Evolutionary conservation across 2,113 vertebrate species (phyloP).

Genomic region (Balaeniceps rex): DNA sequence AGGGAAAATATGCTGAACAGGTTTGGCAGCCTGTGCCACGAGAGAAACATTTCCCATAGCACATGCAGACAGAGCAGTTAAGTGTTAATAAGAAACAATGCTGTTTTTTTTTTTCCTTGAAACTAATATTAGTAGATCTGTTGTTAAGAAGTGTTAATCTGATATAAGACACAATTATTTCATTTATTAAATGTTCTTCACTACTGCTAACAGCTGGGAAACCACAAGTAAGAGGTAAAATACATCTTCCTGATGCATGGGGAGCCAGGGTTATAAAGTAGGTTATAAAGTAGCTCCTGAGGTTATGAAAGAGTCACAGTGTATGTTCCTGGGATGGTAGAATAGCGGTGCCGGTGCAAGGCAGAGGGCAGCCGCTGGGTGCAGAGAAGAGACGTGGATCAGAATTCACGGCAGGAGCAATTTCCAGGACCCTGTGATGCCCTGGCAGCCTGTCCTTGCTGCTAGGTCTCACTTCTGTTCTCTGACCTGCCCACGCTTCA

Average conservation of each 20-base stretch:
- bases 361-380: not conserved
- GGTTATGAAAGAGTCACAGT: not conserved
- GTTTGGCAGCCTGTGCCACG: not conserved
- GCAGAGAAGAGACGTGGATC: not conserved
- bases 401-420: not conserved
- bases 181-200: not conserved
- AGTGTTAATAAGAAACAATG: not conserved
- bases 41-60: not conserved
- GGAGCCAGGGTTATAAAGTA: not conserved
- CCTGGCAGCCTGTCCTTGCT: not conserved
- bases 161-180: not conserved
- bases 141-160: not conserved
- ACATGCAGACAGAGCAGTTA: not conserved
- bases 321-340: not conserved
- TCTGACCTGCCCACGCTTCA: not conserved
- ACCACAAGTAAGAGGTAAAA: not conserved
- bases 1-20: not conserved
- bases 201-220: not conserved
- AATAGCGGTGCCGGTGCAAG: fast-evolving
- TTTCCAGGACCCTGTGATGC: fast-evolving
- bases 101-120: not conserved
- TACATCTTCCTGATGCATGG: not conserved
- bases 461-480: not conserved
- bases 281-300: not conserved
- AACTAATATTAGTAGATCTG: not conserved